Evolutionary conservation across 2,113 vertebrate species (phyloP).

Genomic region (Myanophis thanlyinensis): DNA sequence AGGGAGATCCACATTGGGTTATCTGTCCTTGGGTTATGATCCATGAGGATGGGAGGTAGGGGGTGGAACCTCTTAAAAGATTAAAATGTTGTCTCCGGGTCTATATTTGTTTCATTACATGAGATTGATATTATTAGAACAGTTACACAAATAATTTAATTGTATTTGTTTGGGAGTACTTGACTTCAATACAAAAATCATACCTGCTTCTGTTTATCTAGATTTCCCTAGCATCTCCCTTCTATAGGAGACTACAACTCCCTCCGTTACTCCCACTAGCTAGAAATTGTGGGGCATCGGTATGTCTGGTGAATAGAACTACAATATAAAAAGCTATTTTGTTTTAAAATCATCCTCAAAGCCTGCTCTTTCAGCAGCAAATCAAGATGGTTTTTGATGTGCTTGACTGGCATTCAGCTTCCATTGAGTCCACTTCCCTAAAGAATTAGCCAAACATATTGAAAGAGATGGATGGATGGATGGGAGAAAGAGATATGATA

Average conservation of each 20-base stretch:
- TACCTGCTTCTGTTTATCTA: not conserved
- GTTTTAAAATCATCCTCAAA: not conserved
- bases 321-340: not conserved
- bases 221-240: not conserved
- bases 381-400: not conserved
- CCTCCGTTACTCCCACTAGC: not conserved
- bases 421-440: not conserved
- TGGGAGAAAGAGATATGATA: too few relatives aligned
- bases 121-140: not conserved
- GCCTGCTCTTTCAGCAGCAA: not conserved
- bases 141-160: not conserved
- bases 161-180: not conserved
- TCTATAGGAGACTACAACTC: not conserved
- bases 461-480: not conserved
- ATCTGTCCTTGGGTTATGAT: not conserved
- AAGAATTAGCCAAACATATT: not conserved
- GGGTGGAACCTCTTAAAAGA: constrained; percentile 7
- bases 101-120: not conserved
- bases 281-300: not conserved
- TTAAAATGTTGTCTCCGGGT: constrained; percentile 3
- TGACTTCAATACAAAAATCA: not conserved
- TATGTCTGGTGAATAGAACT: not conserved
- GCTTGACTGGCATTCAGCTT: not conserved
- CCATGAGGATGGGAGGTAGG: too few relatives aligned
- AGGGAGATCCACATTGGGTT: not conserved